Evolutionary conservation across 2,888 invertebrate species (phyloP).

Genomic region (Glyphotaelius pellucidus): DNA sequence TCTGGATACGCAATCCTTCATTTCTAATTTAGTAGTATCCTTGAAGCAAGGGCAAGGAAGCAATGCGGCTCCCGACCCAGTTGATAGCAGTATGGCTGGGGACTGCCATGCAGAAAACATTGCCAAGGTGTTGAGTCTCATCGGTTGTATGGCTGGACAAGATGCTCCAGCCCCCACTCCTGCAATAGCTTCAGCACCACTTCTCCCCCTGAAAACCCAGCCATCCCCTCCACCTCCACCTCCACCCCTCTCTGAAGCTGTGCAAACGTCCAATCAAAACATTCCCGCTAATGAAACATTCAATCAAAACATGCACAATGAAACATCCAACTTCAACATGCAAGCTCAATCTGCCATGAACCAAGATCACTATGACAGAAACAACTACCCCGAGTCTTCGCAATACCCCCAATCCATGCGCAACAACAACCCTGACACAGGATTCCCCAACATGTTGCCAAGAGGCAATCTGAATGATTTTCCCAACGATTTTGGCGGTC

Average conservation of each 20-base stretch:
- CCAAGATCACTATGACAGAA: not conserved
- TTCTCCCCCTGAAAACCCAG: not conserved
- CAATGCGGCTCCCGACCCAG: not conserved
- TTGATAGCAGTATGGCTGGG: not conserved
- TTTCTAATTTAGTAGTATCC: slow-evolving; percentile 81
- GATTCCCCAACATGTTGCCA: slow-evolving; percentile 4
- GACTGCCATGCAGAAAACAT: slow-evolving; percentile 33
- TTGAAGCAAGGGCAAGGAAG: slow-evolving; percentile 70
- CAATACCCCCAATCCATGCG: not conserved
- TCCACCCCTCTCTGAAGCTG: not conserved
- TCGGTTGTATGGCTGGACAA: slow-evolving; percentile 28
- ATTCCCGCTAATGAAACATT: not conserved
- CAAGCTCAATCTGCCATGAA: not conserved
- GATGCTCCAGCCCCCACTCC: not conserved
- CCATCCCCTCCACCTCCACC: not conserved
- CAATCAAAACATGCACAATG: not conserved
- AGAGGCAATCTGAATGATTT: slow-evolving; percentile 8
- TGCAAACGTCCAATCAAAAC: slow-evolving; percentile 22
- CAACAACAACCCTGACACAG: not conserved
- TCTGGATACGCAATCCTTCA: slow-evolving; percentile 71
- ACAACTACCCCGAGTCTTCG: not conserved
- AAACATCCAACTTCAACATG: not conserved
- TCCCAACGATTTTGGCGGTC: not conserved
- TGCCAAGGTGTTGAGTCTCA: slow-evolving; percentile 47
- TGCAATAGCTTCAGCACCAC: not conserved